Evolutionary conservation across 2,113 vertebrate genomes (phyloP).

Genomic region (Limanda limanda): DNA sequence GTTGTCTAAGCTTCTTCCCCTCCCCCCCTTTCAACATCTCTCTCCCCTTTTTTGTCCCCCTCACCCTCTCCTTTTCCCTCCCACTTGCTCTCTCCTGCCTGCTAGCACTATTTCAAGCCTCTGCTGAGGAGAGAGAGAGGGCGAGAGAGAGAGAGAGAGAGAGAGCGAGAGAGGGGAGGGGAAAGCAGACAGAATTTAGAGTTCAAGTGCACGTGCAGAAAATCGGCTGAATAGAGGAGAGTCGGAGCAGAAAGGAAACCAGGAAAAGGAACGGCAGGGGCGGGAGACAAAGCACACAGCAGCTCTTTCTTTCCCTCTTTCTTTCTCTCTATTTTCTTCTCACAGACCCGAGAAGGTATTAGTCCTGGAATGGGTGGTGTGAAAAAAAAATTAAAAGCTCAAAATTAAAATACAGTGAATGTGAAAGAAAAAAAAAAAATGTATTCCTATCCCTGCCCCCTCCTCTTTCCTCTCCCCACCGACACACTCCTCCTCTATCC

Average conservation of each 20-base stretch:
- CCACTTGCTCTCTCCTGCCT: constrained; percentile 72
- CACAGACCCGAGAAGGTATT: constrained; percentile 60
- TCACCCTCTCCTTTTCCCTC: constrained; percentile 71
- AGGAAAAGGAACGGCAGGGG: constrained; percentile 71
- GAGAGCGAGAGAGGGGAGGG: constrained; percentile 60
- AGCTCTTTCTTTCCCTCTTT: constrained; percentile 47
- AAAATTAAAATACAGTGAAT: constrained; percentile 60
- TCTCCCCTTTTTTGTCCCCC: constrained; percentile 80
- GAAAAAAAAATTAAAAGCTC: constrained; percentile 50
- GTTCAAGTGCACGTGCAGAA: constrained; percentile 85
- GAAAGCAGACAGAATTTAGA: constrained; percentile 81
- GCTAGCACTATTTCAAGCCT: constrained; percentile 81
- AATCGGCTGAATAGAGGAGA: constrained; percentile 77
- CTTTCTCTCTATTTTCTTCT: constrained; percentile 31
- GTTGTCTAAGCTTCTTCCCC: constrained; percentile 76
- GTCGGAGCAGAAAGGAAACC: constrained; percentile 73
- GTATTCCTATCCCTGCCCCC: constrained; percentile 74
- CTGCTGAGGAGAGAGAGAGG: constrained; percentile 43
- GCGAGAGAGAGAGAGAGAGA: constrained; percentile 24
- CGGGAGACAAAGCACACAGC: constrained; percentile 65
- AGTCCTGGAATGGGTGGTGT: constrained; percentile 39
- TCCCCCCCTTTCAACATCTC: constrained; percentile 77
- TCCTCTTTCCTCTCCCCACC: constrained; percentile 69
- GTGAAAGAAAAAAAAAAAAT: constrained; percentile 54
- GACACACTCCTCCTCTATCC: constrained; percentile 80